Conservation (phyloP, 2,113 vertebrate genomes). For the Archilochus colubris region DNA sequence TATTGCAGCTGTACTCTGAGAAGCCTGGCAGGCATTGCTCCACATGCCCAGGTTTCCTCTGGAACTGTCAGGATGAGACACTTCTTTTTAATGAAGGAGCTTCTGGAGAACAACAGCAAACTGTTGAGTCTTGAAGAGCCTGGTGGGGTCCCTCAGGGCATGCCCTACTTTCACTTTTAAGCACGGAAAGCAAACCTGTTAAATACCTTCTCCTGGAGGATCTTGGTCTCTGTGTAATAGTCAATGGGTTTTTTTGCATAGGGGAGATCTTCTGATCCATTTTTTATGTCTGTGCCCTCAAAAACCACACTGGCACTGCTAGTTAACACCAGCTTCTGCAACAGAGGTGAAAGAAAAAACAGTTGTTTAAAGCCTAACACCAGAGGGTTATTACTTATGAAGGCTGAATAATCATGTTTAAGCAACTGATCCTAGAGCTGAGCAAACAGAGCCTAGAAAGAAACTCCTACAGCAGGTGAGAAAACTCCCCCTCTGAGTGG, state of each 20-base stretch:
- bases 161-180: background rate
- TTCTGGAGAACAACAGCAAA: background rate
- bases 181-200: accelerated
- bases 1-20: background rate
- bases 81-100: background rate
- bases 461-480: background rate
- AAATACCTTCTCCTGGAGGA: slow-evolving; percentile 92
- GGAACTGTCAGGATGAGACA: background rate
- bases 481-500: background rate
- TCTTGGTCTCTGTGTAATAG: slow-evolving; percentile 97
- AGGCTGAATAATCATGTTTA: background rate
- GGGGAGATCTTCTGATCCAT: slow-evolving; percentile 91
- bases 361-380: background rate
- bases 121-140: background rate
- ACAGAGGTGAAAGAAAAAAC: background rate
- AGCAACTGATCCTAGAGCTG: background rate
- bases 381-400: background rate
- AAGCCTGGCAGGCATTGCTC: background rate
- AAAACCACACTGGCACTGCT: slow-evolving; percentile 97
- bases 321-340: slow-evolving; percentile 92
- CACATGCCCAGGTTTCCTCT: background rate
- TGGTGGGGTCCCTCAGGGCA: background rate
- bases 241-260: slow-evolving; percentile 93
- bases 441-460: background rate
- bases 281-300: slow-evolving; percentile 92